phyloP scores from a whole-genome alignment of 2,113 vertebrate species.

The Pollimyrus isidori region DNA sequence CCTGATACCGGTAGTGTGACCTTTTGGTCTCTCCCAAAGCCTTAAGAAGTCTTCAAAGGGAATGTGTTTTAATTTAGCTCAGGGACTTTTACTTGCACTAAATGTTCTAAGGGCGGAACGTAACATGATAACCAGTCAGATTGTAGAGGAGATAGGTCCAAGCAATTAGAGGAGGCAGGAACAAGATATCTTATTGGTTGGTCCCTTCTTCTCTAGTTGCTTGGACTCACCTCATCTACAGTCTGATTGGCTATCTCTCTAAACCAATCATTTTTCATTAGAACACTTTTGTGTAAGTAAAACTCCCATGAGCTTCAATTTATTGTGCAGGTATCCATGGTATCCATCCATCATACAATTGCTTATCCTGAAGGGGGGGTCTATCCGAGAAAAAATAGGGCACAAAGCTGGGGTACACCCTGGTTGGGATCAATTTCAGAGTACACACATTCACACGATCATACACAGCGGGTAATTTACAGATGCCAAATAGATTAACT shows the following conservation, averaged over 20 bases:
- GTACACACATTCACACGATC: not conserved
- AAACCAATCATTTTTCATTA: not conserved
- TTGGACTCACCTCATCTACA: not conserved
- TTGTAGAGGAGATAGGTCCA: not conserved
- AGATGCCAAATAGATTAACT: not conserved
- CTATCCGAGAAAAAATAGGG: not conserved
- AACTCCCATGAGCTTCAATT: not conserved
- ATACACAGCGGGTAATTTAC: not conserved
- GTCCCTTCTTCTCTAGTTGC: not conserved
- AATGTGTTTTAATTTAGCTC: not conserved
- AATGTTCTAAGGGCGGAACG: not conserved
- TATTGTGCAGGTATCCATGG: not conserved
- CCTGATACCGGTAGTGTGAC: not conserved
- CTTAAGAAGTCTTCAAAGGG: not conserved
- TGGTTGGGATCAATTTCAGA: not conserved
- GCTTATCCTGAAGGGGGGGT: not conserved
- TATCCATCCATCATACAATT: not conserved
- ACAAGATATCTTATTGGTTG: not conserved
- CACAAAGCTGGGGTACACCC: not conserved
- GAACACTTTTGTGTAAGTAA: not conserved
- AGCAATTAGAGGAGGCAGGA: not conserved
- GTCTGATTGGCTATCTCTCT: not conserved
- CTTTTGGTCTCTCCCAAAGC: not conserved
- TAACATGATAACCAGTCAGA: not conserved
- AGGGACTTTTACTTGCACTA: not conserved